A percentile compares a stretch with the other conserved stretches of the same genome.
Evolutionary conservation across 1,140 invertebrate species (phyloP).

Genomic region (Littorina saxatilis): DNA sequence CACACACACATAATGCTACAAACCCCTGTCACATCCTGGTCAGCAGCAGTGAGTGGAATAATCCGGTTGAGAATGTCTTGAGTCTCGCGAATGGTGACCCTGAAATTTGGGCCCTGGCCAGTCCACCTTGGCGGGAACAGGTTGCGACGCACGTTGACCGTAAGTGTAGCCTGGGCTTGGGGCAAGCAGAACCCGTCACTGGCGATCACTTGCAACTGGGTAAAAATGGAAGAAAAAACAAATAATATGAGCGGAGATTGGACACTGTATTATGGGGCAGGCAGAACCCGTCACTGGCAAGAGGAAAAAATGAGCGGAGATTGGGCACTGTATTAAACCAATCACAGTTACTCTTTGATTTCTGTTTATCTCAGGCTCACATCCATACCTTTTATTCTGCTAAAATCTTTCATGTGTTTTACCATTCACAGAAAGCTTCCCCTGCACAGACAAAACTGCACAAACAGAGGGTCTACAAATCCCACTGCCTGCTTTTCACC

Average conservation of each 20-base stretch:
- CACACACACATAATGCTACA: no score
- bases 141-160: slow-evolving; percentile 70
- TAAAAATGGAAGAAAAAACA: background rate
- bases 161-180: slow-evolving; percentile 47
- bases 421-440: no score
- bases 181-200: slow-evolving; percentile 25
- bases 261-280: no score
- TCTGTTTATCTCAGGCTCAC: no score
- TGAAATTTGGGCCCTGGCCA: slow-evolving; percentile 79
- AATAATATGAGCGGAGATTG: no score
- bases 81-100: slow-evolving; percentile 87
- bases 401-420: no score
- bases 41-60: slow-evolving; percentile 79
- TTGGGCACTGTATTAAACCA: background rate
- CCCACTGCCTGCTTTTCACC: no score
- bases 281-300: no score
- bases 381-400: background rate
- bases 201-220: slow-evolving; percentile 18
- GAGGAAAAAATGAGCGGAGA: no score
- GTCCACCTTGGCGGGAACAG: slow-evolving; percentile 81
- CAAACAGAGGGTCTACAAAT: no score
- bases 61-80: slow-evolving; percentile 76
- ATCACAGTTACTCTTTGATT: no score
- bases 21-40: slow-evolving; percentile 48
- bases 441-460: no score